phyloP scores from a whole-genome alignment of 2,113 vertebrate species.

The Guaruba guarouba region DNA sequence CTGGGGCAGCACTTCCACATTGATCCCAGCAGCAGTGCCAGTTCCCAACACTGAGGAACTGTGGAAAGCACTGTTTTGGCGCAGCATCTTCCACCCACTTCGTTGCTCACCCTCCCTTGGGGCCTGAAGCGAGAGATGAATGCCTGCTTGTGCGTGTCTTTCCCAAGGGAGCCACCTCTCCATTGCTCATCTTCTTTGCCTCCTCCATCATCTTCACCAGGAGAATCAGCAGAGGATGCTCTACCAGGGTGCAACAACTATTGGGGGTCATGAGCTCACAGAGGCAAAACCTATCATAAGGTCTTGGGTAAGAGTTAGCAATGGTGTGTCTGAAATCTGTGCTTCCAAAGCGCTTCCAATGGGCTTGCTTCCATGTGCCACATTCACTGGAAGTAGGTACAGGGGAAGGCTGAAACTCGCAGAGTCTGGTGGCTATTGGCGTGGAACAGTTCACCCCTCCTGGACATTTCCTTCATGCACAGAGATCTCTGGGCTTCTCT shows the following conservation, averaged over 20 bases:
- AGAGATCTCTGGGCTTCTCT: neutral
- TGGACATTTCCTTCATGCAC: neutral
- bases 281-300: neutral
- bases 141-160: neutral
- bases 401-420: rapidly evolving
- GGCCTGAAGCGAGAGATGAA: rapidly evolving
- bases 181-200: neutral
- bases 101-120: neutral
- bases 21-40: neutral
- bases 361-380: rapidly evolving
- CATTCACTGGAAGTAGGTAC: neutral
- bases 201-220: neutral
- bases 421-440: neutral
- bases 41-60: neutral
- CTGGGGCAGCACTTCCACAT: neutral
- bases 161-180: neutral
- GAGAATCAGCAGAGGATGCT: neutral
- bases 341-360: neutral
- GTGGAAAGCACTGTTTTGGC: neutral
- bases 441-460: neutral
- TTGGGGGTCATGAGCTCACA: neutral
- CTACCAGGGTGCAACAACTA: rapidly evolving
- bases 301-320: neutral
- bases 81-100: neutral
- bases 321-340: rapidly evolving